Evolutionary conservation across 2,888 invertebrate species (phyloP).

Genomic region (Andricus curvator): DNA sequence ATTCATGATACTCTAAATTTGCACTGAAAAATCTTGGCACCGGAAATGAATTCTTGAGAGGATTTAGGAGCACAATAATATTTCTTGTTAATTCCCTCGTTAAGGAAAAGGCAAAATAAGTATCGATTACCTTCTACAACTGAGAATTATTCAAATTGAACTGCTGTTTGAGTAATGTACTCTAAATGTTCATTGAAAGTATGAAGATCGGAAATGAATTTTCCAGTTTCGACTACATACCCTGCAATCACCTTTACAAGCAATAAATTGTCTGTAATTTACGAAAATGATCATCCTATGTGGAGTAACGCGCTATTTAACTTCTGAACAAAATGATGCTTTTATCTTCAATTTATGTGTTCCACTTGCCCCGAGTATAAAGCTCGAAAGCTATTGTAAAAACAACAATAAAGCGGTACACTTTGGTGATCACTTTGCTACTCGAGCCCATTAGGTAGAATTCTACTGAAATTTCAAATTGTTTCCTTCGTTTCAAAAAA

Average conservation of each 20-base stretch:
- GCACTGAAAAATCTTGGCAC: slow-evolving; percentile 22
- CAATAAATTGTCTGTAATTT: not conserved
- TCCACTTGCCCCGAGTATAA: slow-evolving; percentile 13
- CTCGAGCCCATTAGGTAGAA: not conserved
- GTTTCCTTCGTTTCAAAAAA: not conserved
- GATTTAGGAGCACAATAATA: not conserved
- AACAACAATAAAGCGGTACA: not conserved
- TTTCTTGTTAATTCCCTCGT: not conserved
- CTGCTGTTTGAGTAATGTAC: not conserved
- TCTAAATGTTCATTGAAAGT: no score
- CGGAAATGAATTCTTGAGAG: not conserved
- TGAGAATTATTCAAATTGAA: not conserved
- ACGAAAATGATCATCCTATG: not conserved
- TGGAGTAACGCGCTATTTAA: slow-evolving; percentile 11
- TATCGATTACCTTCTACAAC: not conserved
- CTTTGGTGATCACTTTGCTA: not conserved
- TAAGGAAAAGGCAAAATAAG: not conserved
- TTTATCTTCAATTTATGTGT: slow-evolving; percentile 18
- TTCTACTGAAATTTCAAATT: not conserved
- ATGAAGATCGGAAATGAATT: no score
- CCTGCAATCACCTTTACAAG: not conserved
- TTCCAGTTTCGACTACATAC: no score
- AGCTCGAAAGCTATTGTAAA: slow-evolving; percentile 2
- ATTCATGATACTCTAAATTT: not conserved
- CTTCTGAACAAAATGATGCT: slow-evolving; percentile 22